Evolutionary conservation across 1,140 invertebrate genomes (phyloP).

Genomic region (Episyrphus balteatus): DNA sequence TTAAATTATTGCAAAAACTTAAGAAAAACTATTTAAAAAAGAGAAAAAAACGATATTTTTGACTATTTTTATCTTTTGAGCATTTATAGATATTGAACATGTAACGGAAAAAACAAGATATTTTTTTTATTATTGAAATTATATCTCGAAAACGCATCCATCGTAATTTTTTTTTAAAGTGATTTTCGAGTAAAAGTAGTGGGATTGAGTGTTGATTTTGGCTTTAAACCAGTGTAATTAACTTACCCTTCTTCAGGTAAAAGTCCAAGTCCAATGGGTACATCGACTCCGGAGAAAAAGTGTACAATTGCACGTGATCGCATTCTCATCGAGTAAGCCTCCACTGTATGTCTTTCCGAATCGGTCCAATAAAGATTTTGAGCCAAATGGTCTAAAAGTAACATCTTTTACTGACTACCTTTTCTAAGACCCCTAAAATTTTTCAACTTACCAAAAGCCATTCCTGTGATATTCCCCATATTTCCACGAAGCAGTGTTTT

Average conservation of each 20-base stretch:
- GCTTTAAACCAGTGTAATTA: no score
- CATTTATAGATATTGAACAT: no score
- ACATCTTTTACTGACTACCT: background rate
- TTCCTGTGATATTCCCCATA: conserved; percentile 44
- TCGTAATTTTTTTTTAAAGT: no score
- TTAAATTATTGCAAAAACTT: no score
- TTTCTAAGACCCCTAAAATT: background rate
- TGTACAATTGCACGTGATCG: conserved; percentile 43
- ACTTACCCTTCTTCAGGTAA: conserved; percentile 51
- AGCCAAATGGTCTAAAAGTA: conserved; percentile 45
- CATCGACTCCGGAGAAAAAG: conserved; percentile 41
- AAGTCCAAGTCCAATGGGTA: conserved; percentile 48
- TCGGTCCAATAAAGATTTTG: conserved; percentile 59
- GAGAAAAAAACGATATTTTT: no score
- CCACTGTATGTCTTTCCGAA: conserved; percentile 42
- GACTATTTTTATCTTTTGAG: no score
- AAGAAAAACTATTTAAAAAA: no score
- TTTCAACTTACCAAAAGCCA: conserved; percentile 50
- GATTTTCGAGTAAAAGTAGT: no score
- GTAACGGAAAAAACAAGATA: no score
- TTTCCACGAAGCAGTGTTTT: conserved; percentile 36
- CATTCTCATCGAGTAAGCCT: conserved; percentile 46
- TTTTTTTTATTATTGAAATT: no score
- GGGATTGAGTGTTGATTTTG: no score
- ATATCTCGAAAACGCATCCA: no score